These are phyloP conservation scores for Sinocyclocheilus rhinocerous DNA, from an alignment of 2,113 vertebrate species.

Conservation along the genomic window DNA sequence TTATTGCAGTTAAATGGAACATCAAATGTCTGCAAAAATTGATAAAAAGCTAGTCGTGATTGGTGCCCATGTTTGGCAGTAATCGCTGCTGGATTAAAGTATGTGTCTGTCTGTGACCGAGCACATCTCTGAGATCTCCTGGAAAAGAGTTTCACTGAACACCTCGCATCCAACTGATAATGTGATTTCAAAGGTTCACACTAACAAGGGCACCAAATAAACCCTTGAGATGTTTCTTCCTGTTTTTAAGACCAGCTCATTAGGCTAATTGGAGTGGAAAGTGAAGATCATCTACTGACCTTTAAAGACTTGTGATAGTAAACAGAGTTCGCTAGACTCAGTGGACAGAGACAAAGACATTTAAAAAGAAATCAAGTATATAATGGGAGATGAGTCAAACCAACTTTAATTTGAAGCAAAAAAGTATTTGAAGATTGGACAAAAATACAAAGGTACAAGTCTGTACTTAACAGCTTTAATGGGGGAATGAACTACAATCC, in stretches of 20 bases:
- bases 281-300: conserved; percentile 11
- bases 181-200: background rate
- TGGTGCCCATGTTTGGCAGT: background rate
- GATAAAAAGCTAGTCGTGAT: background rate
- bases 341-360: background rate
- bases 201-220: background rate
- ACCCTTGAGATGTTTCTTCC: background rate
- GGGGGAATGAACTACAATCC: background rate
- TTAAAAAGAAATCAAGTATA: background rate
- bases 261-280: conserved; percentile 30
- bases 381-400: background rate
- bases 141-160: background rate
- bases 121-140: background rate
- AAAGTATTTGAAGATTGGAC: no score
- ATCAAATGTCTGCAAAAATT: background rate
- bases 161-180: background rate
- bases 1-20: background rate
- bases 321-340: background rate
- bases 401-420: no score
- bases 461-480: background rate
- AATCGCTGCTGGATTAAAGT: background rate
- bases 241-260: background rate
- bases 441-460: background rate
- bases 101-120: no score
- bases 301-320: background rate